Conservation (phyloP, 2,888 invertebrate species). For the Epinotia nisella region DNA sequence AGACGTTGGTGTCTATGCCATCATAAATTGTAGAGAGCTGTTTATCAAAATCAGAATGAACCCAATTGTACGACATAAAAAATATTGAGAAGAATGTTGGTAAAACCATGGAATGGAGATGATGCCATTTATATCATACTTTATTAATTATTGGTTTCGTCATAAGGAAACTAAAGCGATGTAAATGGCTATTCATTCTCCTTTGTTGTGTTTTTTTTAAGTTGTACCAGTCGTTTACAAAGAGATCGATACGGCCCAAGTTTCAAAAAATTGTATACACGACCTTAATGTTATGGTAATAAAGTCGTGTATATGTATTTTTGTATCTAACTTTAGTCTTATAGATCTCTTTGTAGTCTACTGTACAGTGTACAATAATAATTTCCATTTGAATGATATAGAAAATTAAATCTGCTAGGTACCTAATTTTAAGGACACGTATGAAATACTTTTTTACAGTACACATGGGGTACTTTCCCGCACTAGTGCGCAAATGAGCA, state of each 20-base stretch:
- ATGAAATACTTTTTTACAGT: not conserved
- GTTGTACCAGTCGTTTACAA: too few relatives aligned
- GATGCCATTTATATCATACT: conserved; percentile 3
- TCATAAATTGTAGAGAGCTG: not conserved
- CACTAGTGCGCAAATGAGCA: too few relatives aligned
- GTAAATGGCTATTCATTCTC: not conserved
- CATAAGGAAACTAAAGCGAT: conserved; percentile 1
- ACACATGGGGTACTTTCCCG: too few relatives aligned
- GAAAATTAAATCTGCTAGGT: not conserved
- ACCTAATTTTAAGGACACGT: not conserved
- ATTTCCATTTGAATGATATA: not conserved
- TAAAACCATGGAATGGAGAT: not conserved
- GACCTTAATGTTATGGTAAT: too few relatives aligned
- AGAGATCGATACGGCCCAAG: too few relatives aligned
- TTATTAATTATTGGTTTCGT: conserved; percentile 6
- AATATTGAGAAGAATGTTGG: not conserved
- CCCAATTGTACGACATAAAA: not conserved
- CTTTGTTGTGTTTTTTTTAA: not conserved
- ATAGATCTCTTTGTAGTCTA: too few relatives aligned
- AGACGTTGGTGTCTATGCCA: not conserved
- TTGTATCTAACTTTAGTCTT: too few relatives aligned
- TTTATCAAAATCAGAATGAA: too few relatives aligned
- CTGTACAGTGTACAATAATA: not conserved
- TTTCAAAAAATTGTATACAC: too few relatives aligned
- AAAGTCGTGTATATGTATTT: too few relatives aligned